Percentiles rank a stretch among this genome's conserved stretches.
Conservation (phyloP, 2,888 invertebrate genomes). For the Lordiphosa andalusiaca region DNA sequence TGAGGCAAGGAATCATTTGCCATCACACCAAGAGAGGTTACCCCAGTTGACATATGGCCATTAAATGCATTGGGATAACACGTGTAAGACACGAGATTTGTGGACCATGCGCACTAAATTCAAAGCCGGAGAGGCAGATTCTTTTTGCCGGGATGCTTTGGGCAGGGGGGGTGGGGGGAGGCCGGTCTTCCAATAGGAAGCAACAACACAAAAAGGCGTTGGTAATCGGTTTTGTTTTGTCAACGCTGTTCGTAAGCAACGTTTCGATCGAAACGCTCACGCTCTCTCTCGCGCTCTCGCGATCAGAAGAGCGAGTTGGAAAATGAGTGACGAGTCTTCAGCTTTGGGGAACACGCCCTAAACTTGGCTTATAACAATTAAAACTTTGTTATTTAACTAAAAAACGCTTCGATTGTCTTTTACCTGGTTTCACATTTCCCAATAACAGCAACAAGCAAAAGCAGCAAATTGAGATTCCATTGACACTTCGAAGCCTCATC, state of each 20-base stretch:
- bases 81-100: conserved; percentile 15
- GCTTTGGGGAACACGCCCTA: conserved; percentile 71
- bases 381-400: too few relatives aligned
- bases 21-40: not conserved
- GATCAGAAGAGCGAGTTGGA: conserved; percentile 55
- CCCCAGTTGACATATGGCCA: conserved; percentile 29
- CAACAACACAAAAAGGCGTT: conserved; percentile 45
- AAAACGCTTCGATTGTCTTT: too few relatives aligned
- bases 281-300: conserved; percentile 1
- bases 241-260: conserved; percentile 67
- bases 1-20: not conserved
- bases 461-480: too few relatives aligned
- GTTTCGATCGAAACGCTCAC: conserved; percentile 27
- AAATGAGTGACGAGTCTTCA: conserved; percentile 60
- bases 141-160: too few relatives aligned
- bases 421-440: conserved; percentile 4
- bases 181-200: conserved; percentile 12
- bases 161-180: not conserved
- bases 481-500: too few relatives aligned
- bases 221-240: conserved; percentile 70
- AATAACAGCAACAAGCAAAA: not conserved
- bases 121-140: conserved; percentile 35
- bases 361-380: conserved; percentile 53
- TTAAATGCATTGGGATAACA: not conserved
- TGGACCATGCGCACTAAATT: conserved; percentile 54